These are phyloP conservation scores for Pollenia angustigena DNA, from an alignment of 2,888 invertebrate genomes.

Conservation along the genomic window DNA sequence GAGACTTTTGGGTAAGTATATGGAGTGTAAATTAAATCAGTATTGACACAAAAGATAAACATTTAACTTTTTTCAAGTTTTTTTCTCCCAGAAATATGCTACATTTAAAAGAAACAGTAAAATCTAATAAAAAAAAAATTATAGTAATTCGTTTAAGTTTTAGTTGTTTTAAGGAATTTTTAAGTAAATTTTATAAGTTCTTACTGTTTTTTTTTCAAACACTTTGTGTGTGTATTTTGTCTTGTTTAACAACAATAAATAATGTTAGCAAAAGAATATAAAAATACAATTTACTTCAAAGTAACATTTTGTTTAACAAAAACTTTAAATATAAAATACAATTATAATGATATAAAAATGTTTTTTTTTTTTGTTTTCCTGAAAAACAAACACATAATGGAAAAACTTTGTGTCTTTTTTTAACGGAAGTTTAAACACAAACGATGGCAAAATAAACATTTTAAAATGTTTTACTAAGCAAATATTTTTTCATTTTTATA, in stretches of 20 bases:
- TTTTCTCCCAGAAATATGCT: conserved; percentile 15
- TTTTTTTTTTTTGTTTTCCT: no score
- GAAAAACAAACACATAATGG: no score
- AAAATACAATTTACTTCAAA: conserved; percentile 17
- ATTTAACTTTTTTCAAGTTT: conserved; percentile 29
- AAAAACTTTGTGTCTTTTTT: not conserved
- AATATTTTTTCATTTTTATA: no score
- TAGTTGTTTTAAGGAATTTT: no score
- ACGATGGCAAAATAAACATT: no score
- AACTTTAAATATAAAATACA: not conserved
- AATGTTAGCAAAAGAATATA: conserved; percentile 25
- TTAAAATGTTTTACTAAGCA: no score
- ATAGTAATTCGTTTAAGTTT: no score
- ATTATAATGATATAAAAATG: not conserved
- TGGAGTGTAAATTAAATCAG: conserved; percentile 55
- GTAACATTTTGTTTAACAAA: not conserved
- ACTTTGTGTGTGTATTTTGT: no score
- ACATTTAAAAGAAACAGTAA: conserved; percentile 26
- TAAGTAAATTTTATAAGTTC: no score
- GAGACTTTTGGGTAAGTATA: no score
- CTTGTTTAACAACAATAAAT: not conserved
- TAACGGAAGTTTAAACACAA: not conserved
- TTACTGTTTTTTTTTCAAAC: no score
- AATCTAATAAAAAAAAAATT: not conserved
- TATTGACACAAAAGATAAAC: conserved; percentile 67